Conservation (phyloP, 2,113 vertebrate genomes). For the Tor tambroides region DNA sequence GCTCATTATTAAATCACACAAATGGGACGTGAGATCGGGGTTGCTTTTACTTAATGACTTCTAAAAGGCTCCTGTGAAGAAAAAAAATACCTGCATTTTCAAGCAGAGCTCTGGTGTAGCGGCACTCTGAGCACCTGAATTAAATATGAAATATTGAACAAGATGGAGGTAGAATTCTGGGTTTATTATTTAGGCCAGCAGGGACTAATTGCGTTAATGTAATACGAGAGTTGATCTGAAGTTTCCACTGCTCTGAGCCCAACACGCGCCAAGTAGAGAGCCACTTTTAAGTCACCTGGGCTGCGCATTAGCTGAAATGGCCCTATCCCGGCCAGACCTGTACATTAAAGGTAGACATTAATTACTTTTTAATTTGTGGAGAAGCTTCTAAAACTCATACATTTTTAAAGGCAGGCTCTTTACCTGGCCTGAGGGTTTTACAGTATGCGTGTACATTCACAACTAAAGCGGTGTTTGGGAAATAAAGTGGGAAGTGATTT, state of each 20-base stretch:
- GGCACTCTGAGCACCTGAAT: slow-evolving; percentile 78
- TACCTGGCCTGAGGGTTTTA: slow-evolving; percentile 61
- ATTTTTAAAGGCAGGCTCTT: slow-evolving; percentile 60
- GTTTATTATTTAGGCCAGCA: slow-evolving; percentile 79
- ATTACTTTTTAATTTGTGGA: slow-evolving; percentile 77
- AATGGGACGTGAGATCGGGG: slow-evolving; percentile 61
- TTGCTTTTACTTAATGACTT: slow-evolving; percentile 75
- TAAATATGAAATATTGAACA: slow-evolving; percentile 80
- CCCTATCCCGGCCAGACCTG: slow-evolving; percentile 48
- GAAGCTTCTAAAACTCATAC: slow-evolving; percentile 57
- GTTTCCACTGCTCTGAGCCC: slow-evolving; percentile 57
- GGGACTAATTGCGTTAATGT: slow-evolving; percentile 79
- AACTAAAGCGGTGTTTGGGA: background rate
- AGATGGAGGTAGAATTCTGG: slow-evolving; percentile 70
- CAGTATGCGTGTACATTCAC: background rate
- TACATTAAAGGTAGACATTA: slow-evolving; percentile 71
- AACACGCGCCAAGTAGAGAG: slow-evolving; percentile 36
- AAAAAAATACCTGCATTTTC: slow-evolving; percentile 74
- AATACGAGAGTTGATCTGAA: slow-evolving; percentile 66
- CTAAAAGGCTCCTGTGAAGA: slow-evolving; percentile 75
- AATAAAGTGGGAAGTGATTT: background rate
- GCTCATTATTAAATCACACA: slow-evolving; percentile 75
- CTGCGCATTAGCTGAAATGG: slow-evolving; percentile 47
- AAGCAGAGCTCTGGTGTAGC: slow-evolving; percentile 67
- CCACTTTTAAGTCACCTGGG: slow-evolving; percentile 61